Conservation (phyloP, 2,888 invertebrate species). For the Sylvicola cinctus region DNA sequence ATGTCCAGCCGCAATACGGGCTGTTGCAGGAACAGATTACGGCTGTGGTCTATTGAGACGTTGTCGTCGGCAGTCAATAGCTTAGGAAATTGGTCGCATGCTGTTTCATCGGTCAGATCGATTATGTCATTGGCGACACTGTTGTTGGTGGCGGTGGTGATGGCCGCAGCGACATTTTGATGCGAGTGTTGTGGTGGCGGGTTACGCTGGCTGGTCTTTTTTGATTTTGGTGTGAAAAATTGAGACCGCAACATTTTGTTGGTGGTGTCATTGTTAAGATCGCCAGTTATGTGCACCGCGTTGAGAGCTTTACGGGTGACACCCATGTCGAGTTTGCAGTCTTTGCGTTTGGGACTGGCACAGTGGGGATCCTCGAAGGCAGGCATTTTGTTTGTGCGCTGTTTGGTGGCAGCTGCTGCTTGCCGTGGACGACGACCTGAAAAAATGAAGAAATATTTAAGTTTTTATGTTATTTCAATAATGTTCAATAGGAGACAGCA, state of each 20-base stretch:
- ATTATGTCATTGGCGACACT: slow-evolving; percentile 9
- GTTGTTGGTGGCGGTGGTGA: slow-evolving; percentile 2
- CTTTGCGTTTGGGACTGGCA: slow-evolving; percentile 26
- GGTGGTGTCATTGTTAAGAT: not conserved
- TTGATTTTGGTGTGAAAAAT: not conserved
- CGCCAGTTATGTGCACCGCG: too few relatives aligned
- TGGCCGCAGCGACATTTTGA: slow-evolving; percentile 3
- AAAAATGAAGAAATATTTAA: too few relatives aligned
- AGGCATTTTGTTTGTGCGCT: slow-evolving; percentile 2
- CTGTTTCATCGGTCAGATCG: slow-evolving; percentile 11
- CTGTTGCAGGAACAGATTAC: slow-evolving; percentile 25
- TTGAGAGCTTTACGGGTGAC: slow-evolving; percentile 2
- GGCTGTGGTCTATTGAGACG: too few relatives aligned
- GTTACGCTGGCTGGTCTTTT: not conserved
- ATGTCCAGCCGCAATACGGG: slow-evolving; percentile 23
- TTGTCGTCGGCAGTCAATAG: slow-evolving; percentile 4
- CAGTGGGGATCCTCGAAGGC: slow-evolving; percentile 21
- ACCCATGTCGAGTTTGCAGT: slow-evolving; percentile 20
- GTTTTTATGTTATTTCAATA: too few relatives aligned
- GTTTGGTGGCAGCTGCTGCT: too few relatives aligned
- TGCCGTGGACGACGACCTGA: too few relatives aligned
- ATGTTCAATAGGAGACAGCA: too few relatives aligned
- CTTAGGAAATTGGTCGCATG: slow-evolving; percentile 10
- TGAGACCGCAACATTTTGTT: not conserved
- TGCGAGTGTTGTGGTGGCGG: slow-evolving; percentile 3